Evolutionary conservation across 2,888 invertebrate species (phyloP), one percentile per base, ranked within the genome.

Genomic region (Ernsta delagoae): DNA sequence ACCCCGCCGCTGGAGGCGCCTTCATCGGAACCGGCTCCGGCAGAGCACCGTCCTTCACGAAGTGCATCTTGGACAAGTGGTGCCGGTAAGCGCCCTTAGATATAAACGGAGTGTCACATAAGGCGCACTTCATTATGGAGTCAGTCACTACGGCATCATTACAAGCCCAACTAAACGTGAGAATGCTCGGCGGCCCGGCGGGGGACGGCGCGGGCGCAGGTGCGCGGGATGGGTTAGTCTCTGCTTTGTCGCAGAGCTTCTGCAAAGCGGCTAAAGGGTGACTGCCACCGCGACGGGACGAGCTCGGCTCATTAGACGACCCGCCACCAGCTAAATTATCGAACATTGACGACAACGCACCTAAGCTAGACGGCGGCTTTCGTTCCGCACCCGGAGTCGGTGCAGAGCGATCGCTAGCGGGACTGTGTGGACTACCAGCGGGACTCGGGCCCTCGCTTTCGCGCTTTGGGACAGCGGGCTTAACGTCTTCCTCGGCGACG

Each of bases 41-140:
- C 78, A 97, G 95, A 41, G 96, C 96, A n/a, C 97, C 97, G 81
- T 98, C 98, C 86, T 98, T 98, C 70, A 98, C 97, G 85, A 98
- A 98, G 88, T 98, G 98, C 96, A 98, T 98, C 90, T 98, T 98
- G 60, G 98, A 98, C 79, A 99, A 93, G 83, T 99, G 99, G 88
- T 99, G 99, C 80, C 99, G 95, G 90, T 98, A 99, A 9, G 99
- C 98, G 66, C 98, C 99, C 90, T 98, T 99, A 53, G 99, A 98
- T 77, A 98, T 98, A 87, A 99, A 99, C 36, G 98, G 98, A 34
- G 98, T 98, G 89, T 98, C 98, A 94, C 98, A 98, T 83, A 98
- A 97, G 66, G 98, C 98, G 90, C 98, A 98, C 89, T 98, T 98
- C 96, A 98, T 98, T 72, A 98, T 96, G 39, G 97, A 97, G 81